Conservation (phyloP, 1,140 invertebrate genomes). For the Trachelipus rathkii region DNA sequence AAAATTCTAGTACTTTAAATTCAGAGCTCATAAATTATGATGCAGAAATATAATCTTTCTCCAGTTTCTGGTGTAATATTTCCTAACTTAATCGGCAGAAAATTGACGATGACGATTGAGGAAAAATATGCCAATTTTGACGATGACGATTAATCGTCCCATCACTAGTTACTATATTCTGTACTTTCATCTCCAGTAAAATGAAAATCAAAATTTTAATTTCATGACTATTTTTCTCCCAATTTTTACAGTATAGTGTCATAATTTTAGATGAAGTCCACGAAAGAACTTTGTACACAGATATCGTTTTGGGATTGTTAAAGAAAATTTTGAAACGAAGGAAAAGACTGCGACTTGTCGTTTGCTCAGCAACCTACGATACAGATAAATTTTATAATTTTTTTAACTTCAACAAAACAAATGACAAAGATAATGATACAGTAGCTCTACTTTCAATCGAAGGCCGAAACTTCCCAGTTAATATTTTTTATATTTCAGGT, state of each 20-base stretch:
- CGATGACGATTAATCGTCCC: no score
- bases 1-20: no score
- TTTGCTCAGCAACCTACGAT: constrained; percentile 94
- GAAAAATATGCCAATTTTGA: no score
- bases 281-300: constrained; percentile 85
- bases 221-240: no score
- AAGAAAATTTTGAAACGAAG: constrained; percentile 90
- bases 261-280: constrained; percentile 96
- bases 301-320: constrained; percentile 87
- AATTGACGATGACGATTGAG: no score
- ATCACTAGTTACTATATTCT: no score
- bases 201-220: no score
- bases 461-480: constrained; percentile 82
- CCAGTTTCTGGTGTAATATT: no score
- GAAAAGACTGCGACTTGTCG: constrained; percentile 73
- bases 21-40: no score
- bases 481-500: constrained; percentile 67
- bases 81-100: no score
- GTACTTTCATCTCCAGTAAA: no score
- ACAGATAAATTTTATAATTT: constrained; percentile 80
- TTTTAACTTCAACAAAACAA: constrained; percentile 69
- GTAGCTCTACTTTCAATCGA: constrained; percentile 80
- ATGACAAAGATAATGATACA: constrained; percentile 51
- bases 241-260: constrained; percentile 66
- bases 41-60: no score